Percentiles rank a stretch among this genome's conserved stretches.
Conservation (phyloP, 2,797 vertebrate genomes). For the Centroberyx gerrardi region DNA sequence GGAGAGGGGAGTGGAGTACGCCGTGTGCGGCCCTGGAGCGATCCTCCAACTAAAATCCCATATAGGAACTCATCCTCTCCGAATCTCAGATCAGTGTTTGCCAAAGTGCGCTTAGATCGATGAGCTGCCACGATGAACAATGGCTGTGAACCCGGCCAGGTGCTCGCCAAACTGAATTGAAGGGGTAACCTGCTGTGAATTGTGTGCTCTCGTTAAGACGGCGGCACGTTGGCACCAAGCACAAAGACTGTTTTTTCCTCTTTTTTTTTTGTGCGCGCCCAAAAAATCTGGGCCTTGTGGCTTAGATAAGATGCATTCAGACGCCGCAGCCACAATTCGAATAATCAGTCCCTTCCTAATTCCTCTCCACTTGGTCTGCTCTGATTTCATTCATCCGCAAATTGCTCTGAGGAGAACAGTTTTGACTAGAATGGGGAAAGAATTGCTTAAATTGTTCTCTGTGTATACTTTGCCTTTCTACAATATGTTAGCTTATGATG, state of each 20-base stretch:
- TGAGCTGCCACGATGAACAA: constrained; percentile 30
- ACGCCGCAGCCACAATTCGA: constrained; percentile 55
- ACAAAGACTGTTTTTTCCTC: constrained; percentile 52
- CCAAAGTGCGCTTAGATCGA: constrained; percentile 27
- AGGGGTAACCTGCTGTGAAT: constrained; percentile 45
- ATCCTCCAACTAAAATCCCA: constrained; percentile 4
- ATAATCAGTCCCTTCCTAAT: constrained; percentile 70
- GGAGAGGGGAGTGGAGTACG: constrained; percentile 19
- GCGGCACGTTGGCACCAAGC: constrained; percentile 11
- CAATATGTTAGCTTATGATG: constrained; percentile 42
- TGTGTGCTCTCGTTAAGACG: constrained; percentile 15
- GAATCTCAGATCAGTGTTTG: constrained; percentile 41
- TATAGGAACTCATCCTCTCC: constrained; percentile 5
- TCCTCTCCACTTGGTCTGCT: constrained; percentile 67
- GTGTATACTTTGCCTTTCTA: constrained; percentile 47
- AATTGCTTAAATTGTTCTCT: constrained; percentile 55
- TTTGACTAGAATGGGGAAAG: constrained; percentile 49
- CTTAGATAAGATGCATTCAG: constrained; percentile 74
- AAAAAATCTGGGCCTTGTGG: constrained; percentile 37
- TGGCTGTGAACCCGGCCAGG: constrained; percentile 10
- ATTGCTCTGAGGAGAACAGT: constrained; percentile 69
- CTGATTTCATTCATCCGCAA: constrained; percentile 78
- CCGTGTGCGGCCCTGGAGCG: constrained; percentile 16
- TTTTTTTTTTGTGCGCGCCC: constrained; percentile 10
- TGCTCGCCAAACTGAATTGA: constrained; percentile 18